These are phyloP conservation scores for Typhlichthys eigenmanni DNA, from an alignment of 2,797 vertebrate species.

Conservation along the genomic window DNA sequence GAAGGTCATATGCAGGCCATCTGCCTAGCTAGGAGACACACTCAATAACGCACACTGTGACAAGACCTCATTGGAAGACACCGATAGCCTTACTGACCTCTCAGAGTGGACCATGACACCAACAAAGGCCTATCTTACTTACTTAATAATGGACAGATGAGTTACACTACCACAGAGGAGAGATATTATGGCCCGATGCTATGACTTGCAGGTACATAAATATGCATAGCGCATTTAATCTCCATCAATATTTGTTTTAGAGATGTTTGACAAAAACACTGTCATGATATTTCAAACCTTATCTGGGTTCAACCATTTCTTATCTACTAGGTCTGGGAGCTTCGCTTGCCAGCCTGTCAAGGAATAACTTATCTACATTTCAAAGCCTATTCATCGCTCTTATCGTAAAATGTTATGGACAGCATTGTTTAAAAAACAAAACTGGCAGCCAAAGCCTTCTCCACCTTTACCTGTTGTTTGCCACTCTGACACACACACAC, in stretches of 20 bases:
- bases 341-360: not conserved
- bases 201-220: too few species aligned
- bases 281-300: not conserved
- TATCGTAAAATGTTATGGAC: conserved; percentile 9
- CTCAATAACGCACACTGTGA: conserved; percentile 41
- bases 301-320: not conserved
- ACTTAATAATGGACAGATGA: not conserved
- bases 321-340: not conserved
- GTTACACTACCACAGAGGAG: not conserved
- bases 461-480: conserved; percentile 8
- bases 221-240: not conserved
- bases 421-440: conserved; percentile 12
- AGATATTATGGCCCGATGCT: too few species aligned
- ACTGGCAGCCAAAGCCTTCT: conserved; percentile 20
- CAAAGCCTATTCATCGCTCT: conserved; percentile 14
- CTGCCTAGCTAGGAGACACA: conserved; percentile 49
- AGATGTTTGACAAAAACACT: not conserved
- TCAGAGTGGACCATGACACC: conserved; percentile 23
- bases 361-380: conserved; percentile 19
- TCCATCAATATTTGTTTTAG: not conserved
- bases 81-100: conserved; percentile 51
- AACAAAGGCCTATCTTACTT: not conserved
- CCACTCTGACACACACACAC: not conserved
- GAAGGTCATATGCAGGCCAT: conserved; percentile 71
- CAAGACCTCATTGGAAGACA: conserved; percentile 36